These are phyloP conservation scores for Diadema setosum DNA, from an alignment of 35 echinoderm and acorn worm species.

Conservation along the genomic window DNA sequence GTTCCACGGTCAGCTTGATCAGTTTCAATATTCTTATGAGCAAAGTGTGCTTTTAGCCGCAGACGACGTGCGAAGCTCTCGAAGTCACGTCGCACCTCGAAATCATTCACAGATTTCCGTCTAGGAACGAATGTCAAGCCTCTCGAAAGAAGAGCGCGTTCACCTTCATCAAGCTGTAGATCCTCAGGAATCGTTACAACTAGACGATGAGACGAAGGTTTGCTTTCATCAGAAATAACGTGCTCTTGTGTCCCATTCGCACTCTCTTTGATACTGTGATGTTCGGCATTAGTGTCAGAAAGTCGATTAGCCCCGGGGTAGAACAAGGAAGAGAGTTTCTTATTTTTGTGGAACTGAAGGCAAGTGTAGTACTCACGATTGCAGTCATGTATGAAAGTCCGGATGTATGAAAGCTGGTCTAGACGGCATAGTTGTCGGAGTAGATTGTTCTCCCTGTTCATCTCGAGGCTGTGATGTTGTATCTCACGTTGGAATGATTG, in stretches of 20 bases:
- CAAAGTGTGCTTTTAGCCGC: background rate
- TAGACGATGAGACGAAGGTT: too few species aligned
- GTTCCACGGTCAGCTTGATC: background rate
- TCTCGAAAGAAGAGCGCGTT: conserved; percentile 11
- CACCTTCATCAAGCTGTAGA: background rate
- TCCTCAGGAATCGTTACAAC: background rate
- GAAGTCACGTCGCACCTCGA: background rate
- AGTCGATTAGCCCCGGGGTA: too few species aligned
- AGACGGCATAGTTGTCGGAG: background rate
- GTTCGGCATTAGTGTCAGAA: too few species aligned
- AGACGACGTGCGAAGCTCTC: background rate
- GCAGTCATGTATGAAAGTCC: background rate
- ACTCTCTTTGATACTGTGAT: too few species aligned
- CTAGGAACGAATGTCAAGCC: conserved; percentile 8
- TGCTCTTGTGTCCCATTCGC: too few species aligned
- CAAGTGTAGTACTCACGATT: background rate
- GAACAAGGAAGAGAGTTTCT: background rate
- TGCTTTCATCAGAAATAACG: too few species aligned
- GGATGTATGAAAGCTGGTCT: background rate
- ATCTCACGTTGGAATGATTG: background rate
- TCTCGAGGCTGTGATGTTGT: background rate
- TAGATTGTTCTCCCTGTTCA: background rate
- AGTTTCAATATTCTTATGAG: background rate
- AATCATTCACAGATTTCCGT: conserved; percentile 10
- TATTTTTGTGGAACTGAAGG: background rate